Evolutionary conservation across 2,888 invertebrate genomes (phyloP).

Genomic region (Sycophila texana): DNA sequence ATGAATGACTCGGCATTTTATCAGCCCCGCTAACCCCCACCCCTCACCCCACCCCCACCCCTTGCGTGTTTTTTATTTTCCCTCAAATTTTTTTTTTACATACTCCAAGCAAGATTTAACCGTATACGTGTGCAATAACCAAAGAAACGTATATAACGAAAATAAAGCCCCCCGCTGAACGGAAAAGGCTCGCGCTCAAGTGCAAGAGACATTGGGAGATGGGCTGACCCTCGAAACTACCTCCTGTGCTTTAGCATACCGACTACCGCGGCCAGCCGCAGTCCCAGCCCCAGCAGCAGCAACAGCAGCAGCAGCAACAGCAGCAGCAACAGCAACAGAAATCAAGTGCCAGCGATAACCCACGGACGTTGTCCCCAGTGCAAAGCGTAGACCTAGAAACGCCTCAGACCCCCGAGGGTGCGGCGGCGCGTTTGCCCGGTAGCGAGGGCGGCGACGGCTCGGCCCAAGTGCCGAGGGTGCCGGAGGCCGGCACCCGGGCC

Average conservation of each 20-base stretch:
- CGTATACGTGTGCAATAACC: not conserved
- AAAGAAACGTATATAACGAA: not conserved
- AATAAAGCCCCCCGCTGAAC: not conserved
- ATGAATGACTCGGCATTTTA: not conserved
- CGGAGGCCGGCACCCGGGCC: conserved; percentile 25
- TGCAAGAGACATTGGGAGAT: not conserved
- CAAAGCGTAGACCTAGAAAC: conserved; percentile 70
- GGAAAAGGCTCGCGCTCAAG: not conserved
- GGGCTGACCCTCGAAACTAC: conserved; percentile 15
- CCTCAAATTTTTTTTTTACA: too few species aligned
- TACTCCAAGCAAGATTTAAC: too few species aligned
- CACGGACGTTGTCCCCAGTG: conserved; percentile 67
- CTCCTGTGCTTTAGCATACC: conserved; percentile 52
- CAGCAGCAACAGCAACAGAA: conserved; percentile 46
- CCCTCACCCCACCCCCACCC: not conserved
- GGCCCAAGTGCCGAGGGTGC: conserved; percentile 23
- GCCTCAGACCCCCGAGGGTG: conserved; percentile 72
- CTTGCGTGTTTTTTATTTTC: not conserved
- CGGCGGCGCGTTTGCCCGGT: conserved; percentile 65
- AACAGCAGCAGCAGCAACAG: conserved; percentile 16
- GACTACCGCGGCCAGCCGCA: not conserved
- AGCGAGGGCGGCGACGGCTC: not conserved
- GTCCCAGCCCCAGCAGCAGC: conserved; percentile 27
- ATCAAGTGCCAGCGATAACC: conserved; percentile 59
- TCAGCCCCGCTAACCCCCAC: not conserved